Conservation (phyloP, 1,140 invertebrate species). For the Drosophila saltans region DNA sequence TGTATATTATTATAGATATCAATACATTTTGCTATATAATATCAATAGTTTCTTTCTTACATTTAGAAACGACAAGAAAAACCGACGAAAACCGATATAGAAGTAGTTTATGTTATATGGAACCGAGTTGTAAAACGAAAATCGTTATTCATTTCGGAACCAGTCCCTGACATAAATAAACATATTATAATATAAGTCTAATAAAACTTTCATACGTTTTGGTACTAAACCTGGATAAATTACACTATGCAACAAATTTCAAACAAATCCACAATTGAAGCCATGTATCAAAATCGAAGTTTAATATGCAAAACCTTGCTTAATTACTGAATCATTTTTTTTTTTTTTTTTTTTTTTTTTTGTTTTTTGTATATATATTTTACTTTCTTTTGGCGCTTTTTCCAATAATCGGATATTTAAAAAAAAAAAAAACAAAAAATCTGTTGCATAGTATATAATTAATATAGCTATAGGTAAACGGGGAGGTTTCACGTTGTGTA, state of each 20-base stretch:
- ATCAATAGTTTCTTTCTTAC: background rate
- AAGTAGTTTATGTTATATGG: background rate
- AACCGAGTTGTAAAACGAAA: background rate
- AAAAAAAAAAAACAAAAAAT: background rate
- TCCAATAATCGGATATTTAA: background rate
- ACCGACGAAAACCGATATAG: background rate
- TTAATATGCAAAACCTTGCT: no score
- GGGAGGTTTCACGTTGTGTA: conserved; percentile 1
- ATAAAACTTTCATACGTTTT: conserved; percentile 10
- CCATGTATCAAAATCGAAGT: background rate
- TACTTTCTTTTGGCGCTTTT: background rate
- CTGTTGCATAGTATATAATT: background rate
- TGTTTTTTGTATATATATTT: background rate
- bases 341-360: background rate
- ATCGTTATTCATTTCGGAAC: background rate
- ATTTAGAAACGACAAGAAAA: background rate
- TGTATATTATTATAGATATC: no score
- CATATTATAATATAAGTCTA: background rate
- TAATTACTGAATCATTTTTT: background rate
- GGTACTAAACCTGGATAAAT: conserved; percentile 6
- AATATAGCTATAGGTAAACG: background rate
- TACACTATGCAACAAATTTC: background rate
- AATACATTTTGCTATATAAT: background rate
- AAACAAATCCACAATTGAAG: background rate
- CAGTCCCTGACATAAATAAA: conserved; percentile 6